Conservation (phyloP, 2,113 vertebrate species). For the Vanacampus margaritifer region DNA sequence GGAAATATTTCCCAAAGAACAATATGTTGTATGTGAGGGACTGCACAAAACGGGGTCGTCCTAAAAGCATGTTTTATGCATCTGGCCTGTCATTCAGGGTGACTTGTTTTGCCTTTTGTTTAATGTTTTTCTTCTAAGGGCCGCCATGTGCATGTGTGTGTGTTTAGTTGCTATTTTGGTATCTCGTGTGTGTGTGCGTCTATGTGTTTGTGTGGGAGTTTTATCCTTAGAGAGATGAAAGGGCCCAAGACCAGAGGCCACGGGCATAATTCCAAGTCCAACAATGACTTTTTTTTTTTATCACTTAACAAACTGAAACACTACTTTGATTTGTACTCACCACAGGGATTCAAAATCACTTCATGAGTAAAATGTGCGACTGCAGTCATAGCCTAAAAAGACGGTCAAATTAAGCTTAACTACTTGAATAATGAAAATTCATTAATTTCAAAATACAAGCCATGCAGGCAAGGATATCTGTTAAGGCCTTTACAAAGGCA, state of each 20-base stretch:
- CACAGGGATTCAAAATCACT: too few relatives aligned
- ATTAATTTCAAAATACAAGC: too few relatives aligned
- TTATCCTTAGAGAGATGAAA: constrained; percentile 61
- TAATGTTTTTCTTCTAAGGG: constrained; percentile 51
- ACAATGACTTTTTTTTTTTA: constrained; percentile 22
- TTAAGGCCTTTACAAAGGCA: too few relatives aligned
- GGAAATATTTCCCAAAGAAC: constrained; percentile 45
- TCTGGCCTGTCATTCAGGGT: constrained; percentile 39
- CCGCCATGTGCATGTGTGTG: constrained; percentile 21
- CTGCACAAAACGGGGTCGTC: constrained; percentile 35
- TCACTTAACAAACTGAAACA: constrained; percentile 20
- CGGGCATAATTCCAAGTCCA: constrained; percentile 46
- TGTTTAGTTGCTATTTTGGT: constrained; percentile 46
- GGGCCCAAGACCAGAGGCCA: constrained; percentile 57
- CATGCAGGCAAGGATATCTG: too few relatives aligned
- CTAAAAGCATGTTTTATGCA: constrained; percentile 60
- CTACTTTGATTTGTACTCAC: background rate
- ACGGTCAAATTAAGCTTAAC: background rate
- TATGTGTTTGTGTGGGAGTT: constrained; percentile 61
- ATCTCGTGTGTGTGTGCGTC: constrained; percentile 24
- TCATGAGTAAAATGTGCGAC: too few relatives aligned
- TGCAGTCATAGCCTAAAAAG: background rate
- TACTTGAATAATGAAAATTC: background rate
- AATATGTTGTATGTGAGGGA: constrained; percentile 36
- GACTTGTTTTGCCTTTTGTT: constrained; percentile 56